Evolutionary conservation across 2,797 vertebrate genomes (phyloP).

Genomic region (Mustela erminea): DNA sequence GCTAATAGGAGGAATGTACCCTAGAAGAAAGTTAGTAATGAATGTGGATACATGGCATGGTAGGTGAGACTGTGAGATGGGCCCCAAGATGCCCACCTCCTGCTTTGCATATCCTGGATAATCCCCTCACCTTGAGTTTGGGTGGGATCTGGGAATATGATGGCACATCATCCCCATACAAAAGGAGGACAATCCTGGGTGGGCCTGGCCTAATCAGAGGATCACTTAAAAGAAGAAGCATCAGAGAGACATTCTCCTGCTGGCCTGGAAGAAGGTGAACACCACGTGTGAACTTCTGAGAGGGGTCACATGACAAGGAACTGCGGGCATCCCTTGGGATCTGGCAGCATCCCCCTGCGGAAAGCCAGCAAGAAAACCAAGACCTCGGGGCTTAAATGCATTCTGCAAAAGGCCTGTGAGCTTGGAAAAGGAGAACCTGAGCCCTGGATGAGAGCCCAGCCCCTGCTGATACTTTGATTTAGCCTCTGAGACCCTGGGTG

Average conservation of each 20-base stretch:
- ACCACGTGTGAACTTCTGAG: fast-evolving
- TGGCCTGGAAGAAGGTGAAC: neutral
- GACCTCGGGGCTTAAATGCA: neutral
- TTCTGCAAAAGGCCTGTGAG: neutral
- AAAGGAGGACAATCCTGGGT: neutral
- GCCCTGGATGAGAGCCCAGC: neutral
- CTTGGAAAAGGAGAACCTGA: neutral
- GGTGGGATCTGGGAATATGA: neutral
- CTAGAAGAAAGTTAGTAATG: neutral
- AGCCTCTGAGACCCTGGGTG: neutral
- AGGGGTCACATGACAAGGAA: neutral
- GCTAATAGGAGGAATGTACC: too few species aligned
- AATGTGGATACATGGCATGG: neutral
- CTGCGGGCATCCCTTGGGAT: neutral
- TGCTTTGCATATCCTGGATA: neutral
- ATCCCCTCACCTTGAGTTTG: neutral
- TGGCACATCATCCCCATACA: too few species aligned
- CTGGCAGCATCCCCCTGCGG: neutral
- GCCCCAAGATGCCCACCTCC: neutral
- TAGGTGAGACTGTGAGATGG: neutral
- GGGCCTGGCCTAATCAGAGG: neutral
- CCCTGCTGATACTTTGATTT: neutral
- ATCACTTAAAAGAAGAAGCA: neutral
- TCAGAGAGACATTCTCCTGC: neutral
- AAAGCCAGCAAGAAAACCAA: neutral